Conservation (phyloP, 1,140 invertebrate genomes). For the Papilio polytes region DNA sequence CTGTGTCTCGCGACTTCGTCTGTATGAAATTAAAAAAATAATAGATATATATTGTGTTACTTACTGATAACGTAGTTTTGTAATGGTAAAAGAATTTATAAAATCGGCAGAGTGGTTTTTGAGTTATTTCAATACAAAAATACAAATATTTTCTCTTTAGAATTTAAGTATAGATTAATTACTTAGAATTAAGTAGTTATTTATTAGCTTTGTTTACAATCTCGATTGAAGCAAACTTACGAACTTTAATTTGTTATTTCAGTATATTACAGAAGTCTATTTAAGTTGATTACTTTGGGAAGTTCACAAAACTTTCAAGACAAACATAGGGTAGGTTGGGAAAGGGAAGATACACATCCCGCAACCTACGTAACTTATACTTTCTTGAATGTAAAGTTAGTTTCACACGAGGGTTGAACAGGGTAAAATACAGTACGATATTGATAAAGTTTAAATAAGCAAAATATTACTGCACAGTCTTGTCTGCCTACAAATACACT, state of each 20-base stretch:
- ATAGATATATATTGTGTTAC: too few relatives aligned
- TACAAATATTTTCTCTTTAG: background rate
- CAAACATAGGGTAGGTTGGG: constrained; percentile 1
- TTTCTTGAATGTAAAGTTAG: background rate
- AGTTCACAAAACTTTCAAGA: constrained; percentile 4
- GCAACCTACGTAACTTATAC: background rate
- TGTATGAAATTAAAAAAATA: too few relatives aligned
- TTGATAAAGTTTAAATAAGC: too few relatives aligned
- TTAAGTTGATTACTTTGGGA: constrained; percentile 6
- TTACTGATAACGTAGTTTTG: too few relatives aligned
- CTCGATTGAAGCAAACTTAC: background rate
- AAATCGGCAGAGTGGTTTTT: background rate
- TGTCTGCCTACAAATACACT: too few relatives aligned
- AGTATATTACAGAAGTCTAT: constrained; percentile 1
- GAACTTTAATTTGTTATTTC: constrained; percentile 8
- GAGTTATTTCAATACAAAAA: background rate
- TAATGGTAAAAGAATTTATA: too few relatives aligned
- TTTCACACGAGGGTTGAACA: background rate
- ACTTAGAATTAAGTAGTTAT: background rate
- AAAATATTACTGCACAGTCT: too few relatives aligned
- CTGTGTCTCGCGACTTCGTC: too few relatives aligned
- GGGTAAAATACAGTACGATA: too few relatives aligned
- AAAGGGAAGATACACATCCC: background rate
- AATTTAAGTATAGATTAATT: background rate
- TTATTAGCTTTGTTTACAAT: background rate